phyloP scores from a whole-genome alignment of 1,140 invertebrate species.

The Drosophila oshimai region DNA sequence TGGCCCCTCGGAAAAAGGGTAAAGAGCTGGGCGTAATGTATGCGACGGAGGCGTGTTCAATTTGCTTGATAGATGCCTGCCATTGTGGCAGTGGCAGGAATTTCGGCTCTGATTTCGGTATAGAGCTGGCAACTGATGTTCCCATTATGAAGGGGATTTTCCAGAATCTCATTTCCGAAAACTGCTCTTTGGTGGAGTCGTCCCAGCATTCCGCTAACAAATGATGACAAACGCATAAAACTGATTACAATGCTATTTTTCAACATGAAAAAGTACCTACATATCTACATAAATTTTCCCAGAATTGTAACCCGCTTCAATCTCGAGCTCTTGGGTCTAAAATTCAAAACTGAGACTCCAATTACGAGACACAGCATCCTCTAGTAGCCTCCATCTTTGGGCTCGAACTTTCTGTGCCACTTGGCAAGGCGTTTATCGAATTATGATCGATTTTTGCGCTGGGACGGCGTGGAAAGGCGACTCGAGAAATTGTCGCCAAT shows the following conservation, averaged over 20 bases:
- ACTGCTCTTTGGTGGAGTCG: slow-evolving; percentile 1
- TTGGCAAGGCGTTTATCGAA: slow-evolving; percentile 58
- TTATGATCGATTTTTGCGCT: slow-evolving; percentile 69
- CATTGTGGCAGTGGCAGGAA: slow-evolving; percentile 52
- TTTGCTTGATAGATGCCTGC: slow-evolving; percentile 65
- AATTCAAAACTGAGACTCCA: slow-evolving; percentile 12
- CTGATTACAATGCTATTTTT: slow-evolving; percentile 28
- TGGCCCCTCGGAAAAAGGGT: slow-evolving; percentile 37
- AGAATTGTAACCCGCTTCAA: not conserved
- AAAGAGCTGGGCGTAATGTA: slow-evolving; percentile 29
- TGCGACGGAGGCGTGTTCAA: slow-evolving; percentile 54
- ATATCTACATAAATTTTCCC: not conserved
- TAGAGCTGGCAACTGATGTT: slow-evolving; percentile 49
- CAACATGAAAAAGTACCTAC: not conserved
- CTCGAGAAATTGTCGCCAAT: slow-evolving; percentile 65
- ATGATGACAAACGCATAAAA: slow-evolving; percentile 29
- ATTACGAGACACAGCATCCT: not conserved
- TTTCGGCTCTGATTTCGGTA: slow-evolving; percentile 30
- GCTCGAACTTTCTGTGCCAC: slow-evolving; percentile 6
- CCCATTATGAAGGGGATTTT: slow-evolving; percentile 21
- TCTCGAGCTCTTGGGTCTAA: not conserved
- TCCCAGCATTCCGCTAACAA: not conserved
- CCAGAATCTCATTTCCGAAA: slow-evolving; percentile 33
- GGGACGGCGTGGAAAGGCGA: slow-evolving; percentile 29
- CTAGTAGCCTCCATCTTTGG: not conserved